Base-by-base conservation (phyloP, 2,888 invertebrate species). In the Plusia festucae region DNA sequence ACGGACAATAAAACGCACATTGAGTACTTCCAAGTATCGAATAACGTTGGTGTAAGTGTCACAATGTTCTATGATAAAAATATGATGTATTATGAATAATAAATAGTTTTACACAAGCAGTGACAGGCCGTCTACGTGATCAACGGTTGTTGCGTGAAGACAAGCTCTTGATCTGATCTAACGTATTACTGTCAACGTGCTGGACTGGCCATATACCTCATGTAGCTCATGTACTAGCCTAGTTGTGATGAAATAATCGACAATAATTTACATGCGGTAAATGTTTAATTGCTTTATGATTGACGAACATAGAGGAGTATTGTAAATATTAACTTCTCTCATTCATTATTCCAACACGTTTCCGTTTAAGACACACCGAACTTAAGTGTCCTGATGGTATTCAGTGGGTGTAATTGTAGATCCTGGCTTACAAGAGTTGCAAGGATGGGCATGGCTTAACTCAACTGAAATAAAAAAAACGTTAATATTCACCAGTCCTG, bases 31-130 rank as follows among this genome's bases (percentile, higher is more conserved):
- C 68, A 74, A 65, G 78, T 73, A 78, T 65, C 62, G 54, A 62
- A 77, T 75, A 70, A 72, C 55, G 55, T 64, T 70, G 61, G 56
- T 60, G 52, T 60, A 32, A 32, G 24, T 68, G 59, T 72, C 56
- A 69, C 64, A 56, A 60, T 66, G 60, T 58, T 69, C 32, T 65
- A 64, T 67, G 54, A 68, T 67, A 70, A 70, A 78, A 78, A 65
- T 74, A 65, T 73, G 60, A 73, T 73, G 70, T 70, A 73, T 70
- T 70, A 53, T 68, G 74, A 74, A 74, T 74, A 60, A 61, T 59
- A 44, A 74, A 70, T 70, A 61, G 46, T 70, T 62, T 30, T 8
- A 44, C 24, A 58, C 34, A 34, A 55, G 18, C 30, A 1, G 8
- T 16, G 13, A 32, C 15, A 30, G 20, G 32, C 56, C 53, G 53